Evolutionary conservation across 2,113 vertebrate species (phyloP), one percentile per base, ranked within the genome.

Genomic region (Chloebia gouldiae): DNA sequence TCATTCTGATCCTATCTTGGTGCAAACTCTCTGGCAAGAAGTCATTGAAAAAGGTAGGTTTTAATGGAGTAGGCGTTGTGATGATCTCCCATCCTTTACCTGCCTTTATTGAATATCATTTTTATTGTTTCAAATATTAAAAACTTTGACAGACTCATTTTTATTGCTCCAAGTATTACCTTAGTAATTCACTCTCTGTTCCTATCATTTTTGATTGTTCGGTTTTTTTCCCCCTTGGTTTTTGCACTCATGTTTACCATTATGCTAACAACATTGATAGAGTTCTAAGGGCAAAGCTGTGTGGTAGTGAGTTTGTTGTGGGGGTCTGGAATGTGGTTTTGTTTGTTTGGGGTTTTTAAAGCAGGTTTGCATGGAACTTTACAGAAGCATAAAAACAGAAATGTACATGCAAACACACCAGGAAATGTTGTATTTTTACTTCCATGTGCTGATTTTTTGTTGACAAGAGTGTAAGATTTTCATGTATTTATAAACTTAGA

Each of bases 21-120:
- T 99, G 30, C 99, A 99, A 87, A 99, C 98, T 5, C 98, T 99
- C 76, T 99, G 99, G 99, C 99, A 99, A 96, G 99, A 99, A 96
- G 98, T 99, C 93, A 98, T 99, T 92, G 99, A 99, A 56, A 99
- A 99, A 98, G 99, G 99, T 98, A 90, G 84, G 97, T 94, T 23
- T 82, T 59, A n/a, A 35, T 21, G 22, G 14, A 42, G 20, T 31
- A 27, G 10, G 10, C 64, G 23, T 27, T 70, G 8, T 39, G 31
- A 23, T 25, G 7, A 39, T 39, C 20, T 84, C 47, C 72, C 7
- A 21, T 21, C 13, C 4, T 70, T 51, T 86, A 45, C 33, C 22
- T 39, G 39, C 39, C 11, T 39, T 39, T 9, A 39, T 39, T 39
- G 39, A 39, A 39, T 39, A 11, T 39, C 39, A 39, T 11, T 39